phyloP scores from a whole-genome alignment of 2,797 vertebrate species.

The Aeoliscus strigatus region DNA sequence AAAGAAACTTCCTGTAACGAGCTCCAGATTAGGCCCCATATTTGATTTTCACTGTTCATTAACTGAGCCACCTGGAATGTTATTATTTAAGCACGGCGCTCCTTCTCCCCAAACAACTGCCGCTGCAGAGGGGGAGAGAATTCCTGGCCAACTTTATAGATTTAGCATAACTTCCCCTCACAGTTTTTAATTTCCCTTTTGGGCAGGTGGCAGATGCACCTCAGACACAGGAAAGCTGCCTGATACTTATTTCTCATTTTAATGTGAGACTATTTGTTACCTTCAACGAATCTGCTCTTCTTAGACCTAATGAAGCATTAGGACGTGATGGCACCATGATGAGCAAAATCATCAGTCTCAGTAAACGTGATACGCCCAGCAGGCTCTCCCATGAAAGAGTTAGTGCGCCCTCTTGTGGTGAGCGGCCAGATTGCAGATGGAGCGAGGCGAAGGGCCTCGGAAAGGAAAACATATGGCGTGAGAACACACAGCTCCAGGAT shows the following conservation, averaged over 20 bases:
- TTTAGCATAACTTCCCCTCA: conserved; percentile 69
- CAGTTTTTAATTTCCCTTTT: conserved; percentile 74
- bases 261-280: conserved; percentile 41
- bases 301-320: conserved; percentile 22
- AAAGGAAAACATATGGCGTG: conserved; percentile 73
- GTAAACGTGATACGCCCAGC: too few relatives aligned
- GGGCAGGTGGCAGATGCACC: conserved; percentile 68
- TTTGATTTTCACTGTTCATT: conserved; percentile 86
- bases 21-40: conserved; percentile 80
- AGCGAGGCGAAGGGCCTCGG: conserved; percentile 52
- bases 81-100: conserved; percentile 79
- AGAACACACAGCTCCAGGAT: conserved; percentile 77
- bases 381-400: too few relatives aligned
- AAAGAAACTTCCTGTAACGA: conserved; percentile 80
- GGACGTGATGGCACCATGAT: conserved; percentile 3
- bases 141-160: conserved; percentile 76
- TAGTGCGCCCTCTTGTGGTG: conserved; percentile 66
- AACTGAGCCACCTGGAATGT: conserved; percentile 84
- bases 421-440: conserved; percentile 20
- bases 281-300: too few relatives aligned
- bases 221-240: conserved; percentile 59
- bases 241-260: conserved; percentile 60
- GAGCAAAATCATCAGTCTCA: too few relatives aligned
- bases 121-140: conserved; percentile 71
- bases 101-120: conserved; percentile 81